Conservation (phyloP, 2,888 invertebrate species). For the Hydriomena furcata region DNA sequence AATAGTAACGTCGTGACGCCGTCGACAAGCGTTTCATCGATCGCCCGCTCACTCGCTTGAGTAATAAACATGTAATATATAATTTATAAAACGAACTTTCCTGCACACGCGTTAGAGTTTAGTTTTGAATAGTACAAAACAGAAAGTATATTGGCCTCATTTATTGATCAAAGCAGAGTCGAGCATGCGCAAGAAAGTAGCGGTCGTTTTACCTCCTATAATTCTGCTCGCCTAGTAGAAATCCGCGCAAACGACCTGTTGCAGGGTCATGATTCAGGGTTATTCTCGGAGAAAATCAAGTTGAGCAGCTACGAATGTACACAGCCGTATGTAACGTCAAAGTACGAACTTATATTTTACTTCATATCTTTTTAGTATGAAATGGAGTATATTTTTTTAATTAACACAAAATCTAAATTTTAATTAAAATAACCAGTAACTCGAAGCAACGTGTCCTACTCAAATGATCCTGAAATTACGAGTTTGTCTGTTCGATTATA, state of each 20-base stretch:
- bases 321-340: too few relatives aligned
- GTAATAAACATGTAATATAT: too few relatives aligned
- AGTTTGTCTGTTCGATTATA: too few relatives aligned
- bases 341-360: too few relatives aligned
- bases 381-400: too few relatives aligned
- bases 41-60: background rate
- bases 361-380: too few relatives aligned
- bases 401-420: too few relatives aligned
- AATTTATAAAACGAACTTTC: background rate
- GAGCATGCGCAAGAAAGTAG: constrained; percentile 20
- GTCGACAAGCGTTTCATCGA: background rate
- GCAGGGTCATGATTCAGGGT: constrained; percentile 14
- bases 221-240: constrained; percentile 23
- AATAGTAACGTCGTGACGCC: background rate
- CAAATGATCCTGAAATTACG: too few relatives aligned
- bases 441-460: too few relatives aligned
- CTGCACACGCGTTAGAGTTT: background rate
- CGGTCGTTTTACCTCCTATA: background rate
- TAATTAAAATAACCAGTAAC: too few relatives aligned
- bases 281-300: background rate
- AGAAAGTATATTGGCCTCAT: background rate
- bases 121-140: background rate
- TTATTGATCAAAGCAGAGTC: background rate
- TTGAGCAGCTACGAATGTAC: too few relatives aligned
- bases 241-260: constrained; percentile 25